These are phyloP conservation scores for Hemibates koningsi DNA, from an alignment of 2,113 vertebrate genomes.

Conservation along the genomic window DNA sequence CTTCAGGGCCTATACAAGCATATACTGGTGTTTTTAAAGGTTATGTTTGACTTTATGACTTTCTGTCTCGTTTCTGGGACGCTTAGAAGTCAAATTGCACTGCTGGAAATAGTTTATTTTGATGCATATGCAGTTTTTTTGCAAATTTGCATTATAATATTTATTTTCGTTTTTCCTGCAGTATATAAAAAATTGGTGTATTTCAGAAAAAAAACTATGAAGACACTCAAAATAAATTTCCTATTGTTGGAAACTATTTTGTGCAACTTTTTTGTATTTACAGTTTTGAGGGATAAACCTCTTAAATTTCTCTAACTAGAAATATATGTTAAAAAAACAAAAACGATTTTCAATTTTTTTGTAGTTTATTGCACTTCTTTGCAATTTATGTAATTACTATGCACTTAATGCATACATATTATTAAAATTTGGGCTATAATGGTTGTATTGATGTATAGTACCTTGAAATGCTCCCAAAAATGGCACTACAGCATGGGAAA, in stretches of 20 bases:
- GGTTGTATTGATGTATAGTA: background rate
- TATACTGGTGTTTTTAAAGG: background rate
- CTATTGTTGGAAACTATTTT: fast-evolving
- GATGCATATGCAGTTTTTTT: background rate
- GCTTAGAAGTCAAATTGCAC: fast-evolving
- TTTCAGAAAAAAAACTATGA: background rate
- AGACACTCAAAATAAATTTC: background rate
- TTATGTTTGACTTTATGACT: fast-evolving
- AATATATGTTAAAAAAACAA: background rate
- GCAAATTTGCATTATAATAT: background rate
- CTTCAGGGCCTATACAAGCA: no score
- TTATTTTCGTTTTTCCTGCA: fast-evolving
- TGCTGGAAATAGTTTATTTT: background rate
- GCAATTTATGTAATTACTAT: background rate
- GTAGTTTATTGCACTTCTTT: background rate
- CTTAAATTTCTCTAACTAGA: background rate
- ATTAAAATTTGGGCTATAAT: background rate
- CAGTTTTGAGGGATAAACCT: fast-evolving
- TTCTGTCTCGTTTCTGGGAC: fast-evolving
- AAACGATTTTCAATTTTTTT: background rate
- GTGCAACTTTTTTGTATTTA: background rate
- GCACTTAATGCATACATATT: background rate
- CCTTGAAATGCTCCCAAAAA: background rate
- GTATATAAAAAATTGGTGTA: background rate
- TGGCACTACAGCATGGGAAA: fast-evolving